Conservation (phyloP, 2,888 invertebrate genomes). For the Hedya salicella region DNA sequence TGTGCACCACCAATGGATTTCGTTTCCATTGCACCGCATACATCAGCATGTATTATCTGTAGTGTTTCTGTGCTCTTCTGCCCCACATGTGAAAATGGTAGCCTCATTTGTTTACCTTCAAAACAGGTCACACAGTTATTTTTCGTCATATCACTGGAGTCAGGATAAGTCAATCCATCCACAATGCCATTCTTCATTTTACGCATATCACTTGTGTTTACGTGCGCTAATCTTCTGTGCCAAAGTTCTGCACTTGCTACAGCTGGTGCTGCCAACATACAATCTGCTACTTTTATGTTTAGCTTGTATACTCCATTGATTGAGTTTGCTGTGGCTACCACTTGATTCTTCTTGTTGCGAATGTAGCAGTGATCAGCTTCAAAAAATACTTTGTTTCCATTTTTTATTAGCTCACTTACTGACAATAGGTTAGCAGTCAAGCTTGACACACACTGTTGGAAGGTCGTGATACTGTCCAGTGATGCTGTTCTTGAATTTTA, state of each 20-base stretch:
- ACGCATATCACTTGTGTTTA: constrained; percentile 42
- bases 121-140: constrained; percentile 42
- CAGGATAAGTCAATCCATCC: constrained; percentile 40
- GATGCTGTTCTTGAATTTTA: too few species aligned
- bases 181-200: constrained; percentile 44
- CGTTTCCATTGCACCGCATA: constrained; percentile 38
- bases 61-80: constrained; percentile 47
- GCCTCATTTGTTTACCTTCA: constrained; percentile 51
- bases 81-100: constrained; percentile 49
- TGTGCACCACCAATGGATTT: constrained; percentile 37
- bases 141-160: constrained; percentile 44
- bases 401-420: constrained; percentile 34
- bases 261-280: constrained; percentile 40
- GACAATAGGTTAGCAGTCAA: constrained; percentile 37
- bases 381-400: constrained; percentile 39
- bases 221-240: constrained; percentile 47
- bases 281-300: constrained; percentile 34
- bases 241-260: constrained; percentile 40
- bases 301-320: constrained; percentile 40
- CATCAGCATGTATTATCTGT: constrained; percentile 40
- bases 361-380: constrained; percentile 23
- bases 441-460: constrained; percentile 20
- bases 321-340: constrained; percentile 30
- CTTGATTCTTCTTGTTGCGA: constrained; percentile 10
- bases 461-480: too few species aligned